Base-by-base conservation (phyloP, 2,113 vertebrate species). In the Alouatta palliata region DNA sequence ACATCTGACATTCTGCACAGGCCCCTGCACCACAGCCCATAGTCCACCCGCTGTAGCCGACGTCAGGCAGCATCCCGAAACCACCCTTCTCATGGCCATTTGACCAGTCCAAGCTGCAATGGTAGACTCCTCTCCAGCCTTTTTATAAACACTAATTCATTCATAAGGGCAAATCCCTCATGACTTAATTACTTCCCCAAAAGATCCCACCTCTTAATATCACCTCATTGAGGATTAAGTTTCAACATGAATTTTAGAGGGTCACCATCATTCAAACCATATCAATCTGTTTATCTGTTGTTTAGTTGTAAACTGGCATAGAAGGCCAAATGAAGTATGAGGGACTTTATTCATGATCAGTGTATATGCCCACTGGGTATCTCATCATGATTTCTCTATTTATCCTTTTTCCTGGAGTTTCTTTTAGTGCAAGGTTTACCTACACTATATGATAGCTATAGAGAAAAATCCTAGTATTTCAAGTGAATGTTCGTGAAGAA, bases 1-100 rank as follows among this genome's bases (percentile, higher is more conserved):
- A 95, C 99, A 99, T 97, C 99, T 99, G 90, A 83, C 27, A 64
- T 40, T 45, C 61, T 49, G 21, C 47, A 14, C n/a, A 64, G 58
- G 13, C 25, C 25, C 66, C 32, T 40, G 71, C 35, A 40, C 35
- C 25, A 45, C 43, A 54, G 47, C 25, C 19, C 23, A 43, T 25
- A 23, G 45, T 80, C 58, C 45, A 6, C 3, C 32, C 14, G 35
- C 43, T 25, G 35, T 25, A 10, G 76, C n/a, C 2, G 47, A 54
- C 76, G 81, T 91, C 45, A 47, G 76, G 3, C 32, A 45, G 25
- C 49, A 91, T 79, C 76, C n/a, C 6, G 25, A 52, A 25, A 81
- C 89, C 45, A 81, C 58, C 11, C n/a, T 81, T 61, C 30, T 66
- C 45, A 80, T 8, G 45, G 58, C 89, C 14, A 25, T 30, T 25